Evolutionary conservation across 2,888 invertebrate genomes (phyloP), one percentile per base, ranked within the genome.

Genomic region (Drosophila cracens): DNA sequence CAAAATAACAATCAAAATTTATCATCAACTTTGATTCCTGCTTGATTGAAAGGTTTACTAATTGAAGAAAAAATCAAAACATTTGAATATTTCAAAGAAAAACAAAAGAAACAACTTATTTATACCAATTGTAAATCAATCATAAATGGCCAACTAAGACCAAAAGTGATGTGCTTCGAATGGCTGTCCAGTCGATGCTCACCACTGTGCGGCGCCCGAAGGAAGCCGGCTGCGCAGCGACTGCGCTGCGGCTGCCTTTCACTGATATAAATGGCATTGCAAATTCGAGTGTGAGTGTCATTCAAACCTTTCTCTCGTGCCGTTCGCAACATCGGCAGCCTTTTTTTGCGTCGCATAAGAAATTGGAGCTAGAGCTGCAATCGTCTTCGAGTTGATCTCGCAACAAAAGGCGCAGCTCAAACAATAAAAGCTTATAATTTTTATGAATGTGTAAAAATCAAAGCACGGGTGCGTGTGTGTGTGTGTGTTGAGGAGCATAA

Each of bases 211-310:
- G 75, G 73, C 79, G 82, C 79, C 70, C 79, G 54, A 70, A n/a
- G 38, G 59, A 70, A 62, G 76, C 46, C 33, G 52, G 56, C 80
- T 46, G 79, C 69, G 81, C 73, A 49, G 74, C 72, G 16, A 46
- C 74, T 58, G 81, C 82, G 80, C 82, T 69, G 90, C 86, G 86
- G 66, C 91, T 91, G 92, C 92, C 92, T 93, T 93, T 93, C 93
- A 93, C 93, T 93, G 87, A 93, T 92, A 92, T 93, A 93, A 93
- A 93, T 92, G 91, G 91, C 92, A 93, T 92, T 93, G 92, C 91
- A 93, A 86, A 92, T 92, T 92, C 92, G 91, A 79, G 79, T 79
- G 79, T 58, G 81, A 92, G 91, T 91, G 90, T 93, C 93, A 93
- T 93, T 93, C 90, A 91, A 91, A 92, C 92, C 91, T 91, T 92